Percentiles rank a stretch among this genome's conserved stretches.
These are phyloP conservation scores for Caenorhabditis wallacei DNA, from an alignment of 2,888 invertebrate genomes.

Conservation along the genomic window DNA sequence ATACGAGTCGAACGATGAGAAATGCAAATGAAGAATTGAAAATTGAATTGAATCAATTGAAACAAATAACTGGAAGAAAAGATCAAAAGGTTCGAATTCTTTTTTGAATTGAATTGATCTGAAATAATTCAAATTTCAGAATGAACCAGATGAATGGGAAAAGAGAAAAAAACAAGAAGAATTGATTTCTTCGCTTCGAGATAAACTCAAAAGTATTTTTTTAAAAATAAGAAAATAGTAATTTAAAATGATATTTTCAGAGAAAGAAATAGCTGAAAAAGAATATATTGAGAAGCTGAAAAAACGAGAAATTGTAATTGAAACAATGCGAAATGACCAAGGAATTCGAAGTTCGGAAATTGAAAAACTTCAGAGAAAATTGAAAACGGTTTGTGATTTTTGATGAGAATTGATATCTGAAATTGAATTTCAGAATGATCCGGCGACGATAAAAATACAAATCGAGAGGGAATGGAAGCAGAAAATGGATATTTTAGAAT, in stretches of 20 bases:
- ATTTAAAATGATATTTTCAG: constrained; percentile 23
- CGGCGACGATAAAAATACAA: constrained; percentile 23
- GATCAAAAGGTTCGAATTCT: constrained; percentile 32
- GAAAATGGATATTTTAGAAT: constrained; percentile 30
- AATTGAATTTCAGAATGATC: constrained; percentile 35
- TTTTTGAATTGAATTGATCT: neutral
- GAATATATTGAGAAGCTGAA: constrained; percentile 60
- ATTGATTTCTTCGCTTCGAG: constrained; percentile 25
- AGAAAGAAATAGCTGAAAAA: constrained; percentile 49
- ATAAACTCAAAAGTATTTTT: constrained; percentile 39
- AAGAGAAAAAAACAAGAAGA: constrained; percentile 50
- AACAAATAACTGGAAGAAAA: constrained; percentile 35
- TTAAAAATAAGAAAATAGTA: no score
- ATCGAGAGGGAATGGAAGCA: constrained; percentile 30
- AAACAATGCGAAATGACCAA: constrained; percentile 58
- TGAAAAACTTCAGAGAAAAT: constrained; percentile 50
- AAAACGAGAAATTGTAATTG: constrained; percentile 54
- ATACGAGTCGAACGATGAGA: constrained; percentile 20
- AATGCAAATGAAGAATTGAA: constrained; percentile 50
- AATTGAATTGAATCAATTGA: constrained; percentile 63
- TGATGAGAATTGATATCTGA: neutral
- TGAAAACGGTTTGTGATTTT: constrained; percentile 45
- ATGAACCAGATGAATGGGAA: constrained; percentile 58
- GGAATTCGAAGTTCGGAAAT: constrained; percentile 45
- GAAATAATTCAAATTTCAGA: constrained; percentile 35